phyloP scores from a whole-genome alignment of 2,113 vertebrate genomes.

The Tenrec ecaudatus region DNA sequence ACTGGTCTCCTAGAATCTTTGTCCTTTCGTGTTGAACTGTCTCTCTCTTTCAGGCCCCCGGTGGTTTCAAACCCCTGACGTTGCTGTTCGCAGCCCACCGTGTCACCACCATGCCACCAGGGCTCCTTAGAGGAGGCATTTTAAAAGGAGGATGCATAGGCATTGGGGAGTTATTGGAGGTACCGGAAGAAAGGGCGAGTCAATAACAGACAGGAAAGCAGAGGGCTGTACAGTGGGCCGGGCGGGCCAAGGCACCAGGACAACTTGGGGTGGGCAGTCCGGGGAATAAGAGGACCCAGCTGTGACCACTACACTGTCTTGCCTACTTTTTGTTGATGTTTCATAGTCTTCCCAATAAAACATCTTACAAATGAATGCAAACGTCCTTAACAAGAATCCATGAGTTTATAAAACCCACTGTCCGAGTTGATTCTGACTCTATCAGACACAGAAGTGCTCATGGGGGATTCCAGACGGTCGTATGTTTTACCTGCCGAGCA shows the following conservation, averaged over 20 bases:
- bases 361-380: not conserved
- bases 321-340: not conserved
- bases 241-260: not conserved
- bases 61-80: too few relatives aligned
- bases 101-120: too few relatives aligned
- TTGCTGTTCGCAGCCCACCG: too few relatives aligned
- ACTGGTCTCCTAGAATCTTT: too few relatives aligned
- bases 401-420: not conserved
- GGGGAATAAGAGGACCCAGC: not conserved
- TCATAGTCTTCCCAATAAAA: slow-evolving; percentile 13
- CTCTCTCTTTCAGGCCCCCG: too few relatives aligned
- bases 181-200: not conserved
- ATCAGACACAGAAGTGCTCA: too few relatives aligned
- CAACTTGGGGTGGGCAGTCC: fast-evolving
- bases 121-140: not conserved
- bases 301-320: not conserved
- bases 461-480: too few relatives aligned
- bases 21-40: too few relatives aligned
- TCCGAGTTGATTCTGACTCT: too few relatives aligned
- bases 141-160: slow-evolving; percentile 23
- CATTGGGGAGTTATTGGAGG: not conserved
- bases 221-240: not conserved
- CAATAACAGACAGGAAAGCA: not conserved
- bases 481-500: not conserved
- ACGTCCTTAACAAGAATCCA: not conserved